Base-by-base conservation (phyloP, 2,797 vertebrate genomes). In the Coilia nasus region DNA sequence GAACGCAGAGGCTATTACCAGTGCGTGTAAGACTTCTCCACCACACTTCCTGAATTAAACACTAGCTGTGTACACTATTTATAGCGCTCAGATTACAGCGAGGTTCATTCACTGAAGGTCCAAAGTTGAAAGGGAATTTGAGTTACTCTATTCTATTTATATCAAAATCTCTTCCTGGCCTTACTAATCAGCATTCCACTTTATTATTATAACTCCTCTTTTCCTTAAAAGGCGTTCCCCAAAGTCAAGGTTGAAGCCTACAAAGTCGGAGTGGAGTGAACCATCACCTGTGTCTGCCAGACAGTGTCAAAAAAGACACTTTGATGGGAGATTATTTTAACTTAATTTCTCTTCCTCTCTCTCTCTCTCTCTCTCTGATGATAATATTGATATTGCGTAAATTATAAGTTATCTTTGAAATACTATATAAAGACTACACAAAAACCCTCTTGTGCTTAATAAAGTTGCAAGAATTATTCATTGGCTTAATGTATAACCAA, bases 21-120 rank as follows among this genome's bases (percentile, higher is more conserved):
- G 59, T 23, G 46, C 3, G 4, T 35, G 64, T 3, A 25, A 71
- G 64, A 10, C 64, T 14, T 71, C 28, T 31, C 64, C 64, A 71
- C 23, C 25, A 67, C n/a, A 67, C 64, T 71, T 71, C 64, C 64
- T 71, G 64, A 71, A 71, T 71, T 35, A 71, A 25, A 71, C 11
- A 35, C 25, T 62, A 23, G 25, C 23, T 71, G 64, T 31, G 46
- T 47, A 47, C 4, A 47, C 64, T 71, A 71, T 31, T 71, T 35
- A 71, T 71, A 71, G 64, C 31, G 25, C 11, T 11, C 25, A 35
- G 64, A 71, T 71, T 71, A 71, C 64, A 71, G 64, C 14, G 31
- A 14, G 64, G 28, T 71, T 35, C 11, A 71, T 71, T 35, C 11
- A 71, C 31, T 71, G 12, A 6, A 71, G 28, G 28, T 12, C 25